phyloP scores from a whole-genome alignment of 2,797 vertebrate genomes.

The Phaenicophaeus curvirostris region DNA sequence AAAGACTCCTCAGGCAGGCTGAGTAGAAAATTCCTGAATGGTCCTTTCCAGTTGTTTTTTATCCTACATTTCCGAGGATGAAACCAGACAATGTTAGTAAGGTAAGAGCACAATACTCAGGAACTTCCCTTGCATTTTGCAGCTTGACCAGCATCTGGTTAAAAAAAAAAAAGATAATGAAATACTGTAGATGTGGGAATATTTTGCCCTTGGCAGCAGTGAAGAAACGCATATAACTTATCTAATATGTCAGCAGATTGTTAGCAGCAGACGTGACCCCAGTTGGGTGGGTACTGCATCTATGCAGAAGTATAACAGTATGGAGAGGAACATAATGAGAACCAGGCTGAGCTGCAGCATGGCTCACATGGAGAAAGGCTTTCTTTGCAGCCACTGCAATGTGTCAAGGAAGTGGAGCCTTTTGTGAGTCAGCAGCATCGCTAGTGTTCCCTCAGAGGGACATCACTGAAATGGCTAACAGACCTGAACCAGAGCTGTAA shows the following conservation, averaged over 20 bases:
- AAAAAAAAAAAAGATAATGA: not conserved
- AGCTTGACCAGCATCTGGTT: constrained; percentile 19
- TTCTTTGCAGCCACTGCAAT: constrained; percentile 29
- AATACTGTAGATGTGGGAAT: constrained; percentile 11
- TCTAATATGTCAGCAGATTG: constrained; percentile 54
- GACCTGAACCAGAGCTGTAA: not conserved
- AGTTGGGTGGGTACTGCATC: constrained; percentile 30
- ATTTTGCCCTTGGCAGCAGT: constrained; percentile 46
- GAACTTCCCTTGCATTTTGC: not conserved
- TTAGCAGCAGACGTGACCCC: constrained; percentile 54
- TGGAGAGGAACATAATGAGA: constrained; percentile 37
- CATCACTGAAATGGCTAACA: constrained; percentile 37
- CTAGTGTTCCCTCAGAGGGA: not conserved
- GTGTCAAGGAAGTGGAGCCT: constrained; percentile 55
- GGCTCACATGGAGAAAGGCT: constrained; percentile 19
- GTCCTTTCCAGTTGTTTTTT: not conserved
- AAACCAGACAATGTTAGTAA: not conserved
- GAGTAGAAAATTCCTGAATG: not conserved
- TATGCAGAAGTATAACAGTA: not conserved
- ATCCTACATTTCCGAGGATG: not conserved
- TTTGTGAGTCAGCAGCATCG: not conserved
- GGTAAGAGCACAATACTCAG: not conserved
- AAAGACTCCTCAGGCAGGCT: not conserved
- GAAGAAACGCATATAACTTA: constrained; percentile 50
- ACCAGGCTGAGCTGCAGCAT: constrained; percentile 33